Evolutionary conservation across 2,888 invertebrate species (phyloP), one percentile per base, ranked within the genome.

Genomic region (Euspilapteryx auroguttella): DNA sequence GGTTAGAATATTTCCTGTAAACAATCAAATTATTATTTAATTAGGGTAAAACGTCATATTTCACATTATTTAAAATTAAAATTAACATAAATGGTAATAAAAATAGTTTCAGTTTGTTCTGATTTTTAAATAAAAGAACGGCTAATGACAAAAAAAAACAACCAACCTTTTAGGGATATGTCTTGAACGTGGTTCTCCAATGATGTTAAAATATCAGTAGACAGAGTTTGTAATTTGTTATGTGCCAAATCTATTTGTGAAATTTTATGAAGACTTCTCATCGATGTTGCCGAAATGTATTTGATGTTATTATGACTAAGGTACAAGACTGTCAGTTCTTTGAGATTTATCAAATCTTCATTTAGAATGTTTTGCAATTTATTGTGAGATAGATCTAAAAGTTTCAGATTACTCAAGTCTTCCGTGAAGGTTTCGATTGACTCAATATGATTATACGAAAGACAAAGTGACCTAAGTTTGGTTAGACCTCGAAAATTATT

Each of bases 301-400:
- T 89, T 85, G 47, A 94, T 88, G 65, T 88, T 86, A 55, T 94
- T 94, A 12, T 87, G 86, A 50, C 85, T 84, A 32, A 93, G 69
- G 54, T 89, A 82, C 27, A 94, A 69, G 40, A 90, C 89, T n/a
- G 81, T 83, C 17, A 93, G 77, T 46, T 85, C 87, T 42, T 84
- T 83, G 28, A 93, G 76, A 59, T 89, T 80, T 28, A 86, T 81
- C 45, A 93, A 88, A 32, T 87, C 87, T 45, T 82, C 84, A 47
- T 87, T 88, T 7, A 83, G 82, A 32, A 92, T 83, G 41, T 85
- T 83, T 46, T 85, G 85, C 42, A 93, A 79, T 58, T 89, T 89
- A 65, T 93, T 93, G 55, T 84, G 85, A 15, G 91, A 90, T 32
- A 92, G 69, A 56, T 93, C 92, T 39, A 92, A 77, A 37, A 87